A percentile compares a stretch with the other conserved stretches of the same genome.
Evolutionary conservation across 2,888 invertebrate genomes (phyloP).

Genomic region (Acronicta leporina): DNA sequence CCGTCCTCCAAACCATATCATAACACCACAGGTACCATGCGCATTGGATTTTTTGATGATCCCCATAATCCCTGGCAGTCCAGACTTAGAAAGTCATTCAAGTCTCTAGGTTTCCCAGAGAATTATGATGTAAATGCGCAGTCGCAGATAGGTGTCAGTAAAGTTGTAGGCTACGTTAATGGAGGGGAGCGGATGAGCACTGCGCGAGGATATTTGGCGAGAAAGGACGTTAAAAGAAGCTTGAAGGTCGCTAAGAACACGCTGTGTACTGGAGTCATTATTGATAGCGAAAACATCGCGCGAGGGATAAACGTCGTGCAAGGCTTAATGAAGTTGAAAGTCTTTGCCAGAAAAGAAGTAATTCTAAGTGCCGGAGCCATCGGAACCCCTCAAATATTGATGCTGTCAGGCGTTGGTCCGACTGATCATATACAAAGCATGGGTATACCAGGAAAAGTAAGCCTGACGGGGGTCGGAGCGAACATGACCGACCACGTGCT

Average conservation of each 20-base stretch:
- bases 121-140: conserved; percentile 73
- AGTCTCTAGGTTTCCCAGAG: conserved; percentile 61
- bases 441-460: conserved; percentile 60
- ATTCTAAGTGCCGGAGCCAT: conserved; percentile 75
- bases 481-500: conserved; percentile 71
- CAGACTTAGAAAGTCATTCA: conserved; percentile 61
- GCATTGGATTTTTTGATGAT: conserved; percentile 65
- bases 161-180: conserved; percentile 66
- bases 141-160: conserved; percentile 72
- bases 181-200: conserved; percentile 71
- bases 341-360: conserved; percentile 70
- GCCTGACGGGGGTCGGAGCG: conserved; percentile 71
- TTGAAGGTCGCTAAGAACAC: conserved; percentile 67
- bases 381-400: conserved; percentile 72
- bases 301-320: conserved; percentile 65
- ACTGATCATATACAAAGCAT: conserved; percentile 63
- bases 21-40: conserved; percentile 69
- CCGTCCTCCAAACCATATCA: conserved; percentile 68
- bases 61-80: conserved; percentile 70
- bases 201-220: conserved; percentile 69
- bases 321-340: conserved; percentile 30
- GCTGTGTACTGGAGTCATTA: conserved; percentile 67
- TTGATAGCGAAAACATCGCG: conserved; percentile 62
- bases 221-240: conserved; percentile 55
- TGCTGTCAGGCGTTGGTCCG: conserved; percentile 76